Evolutionary conservation across 2,113 vertebrate species (phyloP).

Genomic region (Gymnogyps californianus): DNA sequence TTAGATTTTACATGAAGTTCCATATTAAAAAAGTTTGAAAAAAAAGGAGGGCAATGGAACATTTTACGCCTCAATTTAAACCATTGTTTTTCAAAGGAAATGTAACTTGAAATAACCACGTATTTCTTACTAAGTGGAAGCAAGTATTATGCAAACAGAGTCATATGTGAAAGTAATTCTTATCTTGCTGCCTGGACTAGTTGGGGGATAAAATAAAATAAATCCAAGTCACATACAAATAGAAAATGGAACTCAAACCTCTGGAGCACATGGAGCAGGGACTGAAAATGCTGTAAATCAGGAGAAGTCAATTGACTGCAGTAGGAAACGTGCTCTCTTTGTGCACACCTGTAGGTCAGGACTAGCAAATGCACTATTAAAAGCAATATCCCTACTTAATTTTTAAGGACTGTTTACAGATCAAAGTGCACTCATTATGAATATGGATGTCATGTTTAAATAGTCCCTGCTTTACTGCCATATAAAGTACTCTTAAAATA

Average conservation of each 20-base stretch:
- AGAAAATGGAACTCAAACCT: neutral
- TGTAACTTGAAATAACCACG: constrained; percentile 30
- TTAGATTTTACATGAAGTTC: neutral
- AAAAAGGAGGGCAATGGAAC: neutral
- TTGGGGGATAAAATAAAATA: constrained; percentile 22
- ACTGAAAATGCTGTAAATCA: constrained; percentile 19
- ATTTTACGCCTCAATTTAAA: neutral
- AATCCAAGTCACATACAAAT: neutral
- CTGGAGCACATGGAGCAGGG: neutral
- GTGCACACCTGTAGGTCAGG: constrained; percentile 33
- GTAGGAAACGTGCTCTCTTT: neutral
- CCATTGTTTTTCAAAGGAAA: constrained; percentile 54
- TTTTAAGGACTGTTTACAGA: constrained; percentile 51
- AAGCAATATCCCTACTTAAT: constrained; percentile 12
- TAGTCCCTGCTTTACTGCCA: neutral
- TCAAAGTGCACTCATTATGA: constrained; percentile 36
- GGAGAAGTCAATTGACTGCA: constrained; percentile 4
- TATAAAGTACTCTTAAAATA: neutral
- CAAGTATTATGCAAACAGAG: constrained; percentile 43
- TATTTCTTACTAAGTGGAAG: constrained; percentile 51
- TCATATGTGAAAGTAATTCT: constrained; percentile 38
- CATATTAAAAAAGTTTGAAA: neutral
- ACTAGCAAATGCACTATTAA: neutral
- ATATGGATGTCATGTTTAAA: constrained; percentile 15
- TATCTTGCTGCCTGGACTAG: constrained; percentile 6